Evolutionary conservation across 64 coral and sea anemone species (phyloP), one percentile per base, ranked within the genome.

Genomic region (Hydrozoanthus tunicans): DNA sequence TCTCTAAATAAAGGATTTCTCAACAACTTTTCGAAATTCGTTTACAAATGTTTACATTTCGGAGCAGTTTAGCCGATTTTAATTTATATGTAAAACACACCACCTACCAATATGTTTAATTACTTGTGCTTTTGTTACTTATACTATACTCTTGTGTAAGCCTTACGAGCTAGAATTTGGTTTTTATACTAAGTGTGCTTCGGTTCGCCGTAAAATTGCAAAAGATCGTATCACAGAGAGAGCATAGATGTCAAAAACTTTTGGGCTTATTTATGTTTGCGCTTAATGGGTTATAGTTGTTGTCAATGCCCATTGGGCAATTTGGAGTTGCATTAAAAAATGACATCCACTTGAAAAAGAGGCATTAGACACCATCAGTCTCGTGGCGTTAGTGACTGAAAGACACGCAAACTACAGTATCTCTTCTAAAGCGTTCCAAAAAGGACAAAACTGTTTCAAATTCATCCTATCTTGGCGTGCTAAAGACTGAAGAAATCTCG

Each of bases 41-140:
- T 65, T 74, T 75, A 88, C 14, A 88, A 88, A 74, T 88, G 84
- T 88, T 88, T 88, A 61, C 68, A 75, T 59, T 88, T 74, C 54
- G 9, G 6, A 51, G 4, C 59, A 32, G 84, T 52, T 73, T 88
- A 59, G 65, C 74, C 57, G 56, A 58, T 55, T 60, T 88, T 60
- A 74, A 88, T 88, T 74, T 61, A 88, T 88, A 88, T 88, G 69
- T 74, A 59, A 88, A 86, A 75, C 55, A 10, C 24, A 55, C 84
- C 84, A 88, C 69, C 84, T 24, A 88, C 55, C 9, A 56, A 3
- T 43, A 11, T 75, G 54, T 75, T 88, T 74, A 74, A 73, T 56
- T 74, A 88, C 56, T 15, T 58, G 59, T 58, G 51, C 5, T 56
- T 88, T 75, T 43, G 32, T 43, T 43, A 43, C 32, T 43, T 43